Conservation (phyloP, 2,113 vertebrate genomes). For the Gobius niger region DNA sequence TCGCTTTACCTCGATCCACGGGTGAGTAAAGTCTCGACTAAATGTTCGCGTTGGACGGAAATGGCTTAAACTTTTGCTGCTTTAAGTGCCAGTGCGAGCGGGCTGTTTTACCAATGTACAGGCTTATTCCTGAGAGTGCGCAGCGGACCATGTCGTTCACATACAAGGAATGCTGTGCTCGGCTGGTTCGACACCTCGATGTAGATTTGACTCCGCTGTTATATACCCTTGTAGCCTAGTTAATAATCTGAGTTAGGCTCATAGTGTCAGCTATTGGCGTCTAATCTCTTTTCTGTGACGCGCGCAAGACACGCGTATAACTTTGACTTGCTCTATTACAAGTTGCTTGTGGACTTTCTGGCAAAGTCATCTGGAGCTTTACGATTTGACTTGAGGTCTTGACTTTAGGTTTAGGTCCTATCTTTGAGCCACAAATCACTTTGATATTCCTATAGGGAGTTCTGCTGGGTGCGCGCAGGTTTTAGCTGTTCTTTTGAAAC, state of each 20-base stretch:
- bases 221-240: not conserved
- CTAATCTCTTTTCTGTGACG: not conserved
- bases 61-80: not conserved
- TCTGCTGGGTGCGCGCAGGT: slow-evolving; percentile 15
- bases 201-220: slow-evolving; percentile 4
- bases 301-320: not conserved
- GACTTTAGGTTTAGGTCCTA: slow-evolving; percentile 21
- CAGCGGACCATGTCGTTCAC: slow-evolving; percentile 37
- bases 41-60: not conserved
- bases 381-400: not conserved
- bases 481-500: slow-evolving; percentile 32
- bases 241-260: not conserved
- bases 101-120: slow-evolving; percentile 35
- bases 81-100: not conserved
- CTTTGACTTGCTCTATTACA: slow-evolving; percentile 21
- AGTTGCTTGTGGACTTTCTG: slow-evolving; percentile 14
- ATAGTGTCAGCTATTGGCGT: accelerated
- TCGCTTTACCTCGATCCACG: slow-evolving; percentile 48
- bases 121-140: slow-evolving; percentile 15
- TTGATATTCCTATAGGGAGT: slow-evolving; percentile 34
- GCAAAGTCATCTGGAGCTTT: slow-evolving; percentile 26
- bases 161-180: slow-evolving; percentile 52
- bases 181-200: slow-evolving; percentile 17
- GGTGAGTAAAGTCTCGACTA: slow-evolving; percentile 58
- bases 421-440: slow-evolving; percentile 38